These are phyloP conservation scores for Synergus umbraculus DNA, from an alignment of 2,888 invertebrate species.

Conservation along the genomic window DNA sequence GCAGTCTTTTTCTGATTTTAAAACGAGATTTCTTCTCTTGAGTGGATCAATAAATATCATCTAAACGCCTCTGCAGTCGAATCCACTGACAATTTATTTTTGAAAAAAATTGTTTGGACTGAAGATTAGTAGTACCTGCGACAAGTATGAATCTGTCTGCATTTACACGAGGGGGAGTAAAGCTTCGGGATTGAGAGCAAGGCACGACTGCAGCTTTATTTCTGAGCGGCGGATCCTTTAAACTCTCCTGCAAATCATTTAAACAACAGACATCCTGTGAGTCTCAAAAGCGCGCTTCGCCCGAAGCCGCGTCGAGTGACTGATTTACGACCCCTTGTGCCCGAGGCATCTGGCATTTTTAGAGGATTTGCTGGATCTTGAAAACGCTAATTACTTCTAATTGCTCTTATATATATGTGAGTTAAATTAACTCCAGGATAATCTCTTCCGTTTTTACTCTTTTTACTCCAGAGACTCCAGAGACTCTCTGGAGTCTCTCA, in stretches of 20 bases:
- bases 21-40: conserved; percentile 12
- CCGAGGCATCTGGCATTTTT: conserved; percentile 57
- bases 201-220: conserved; percentile 30
- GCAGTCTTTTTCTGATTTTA: conserved; percentile 14
- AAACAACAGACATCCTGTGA: conserved; percentile 33
- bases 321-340: conserved; percentile 59
- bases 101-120: neutral
- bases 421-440: neutral
- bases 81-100: neutral
- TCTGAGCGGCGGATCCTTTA: conserved; percentile 35
- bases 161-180: conserved; percentile 13
- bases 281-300: neutral
- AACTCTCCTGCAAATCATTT: conserved; percentile 27
- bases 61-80: neutral
- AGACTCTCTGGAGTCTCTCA: neutral
- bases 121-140: conserved; percentile 23
- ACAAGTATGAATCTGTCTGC: conserved; percentile 22
- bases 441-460: conserved; percentile 18
- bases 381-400: conserved; percentile 59
- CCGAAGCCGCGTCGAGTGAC: conserved; percentile 25
- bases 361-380: conserved; percentile 43
- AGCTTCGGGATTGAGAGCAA: conserved; percentile 24
- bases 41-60: neutral
- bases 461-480: neutral
- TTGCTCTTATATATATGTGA: conserved; percentile 43